Conservation (phyloP, 1,140 invertebrate genomes). For the Drepana arcuata region DNA sequence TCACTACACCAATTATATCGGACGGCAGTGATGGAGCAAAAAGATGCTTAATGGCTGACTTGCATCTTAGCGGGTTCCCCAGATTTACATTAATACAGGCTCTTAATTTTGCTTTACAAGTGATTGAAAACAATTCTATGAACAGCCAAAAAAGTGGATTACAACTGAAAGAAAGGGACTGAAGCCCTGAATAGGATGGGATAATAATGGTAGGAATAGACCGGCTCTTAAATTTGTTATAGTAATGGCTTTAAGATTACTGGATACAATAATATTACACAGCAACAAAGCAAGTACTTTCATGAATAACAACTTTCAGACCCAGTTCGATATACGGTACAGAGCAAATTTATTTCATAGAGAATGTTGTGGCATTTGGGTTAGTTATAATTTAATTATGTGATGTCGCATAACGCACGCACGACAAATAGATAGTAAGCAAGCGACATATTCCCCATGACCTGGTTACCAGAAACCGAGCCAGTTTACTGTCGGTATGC, state of each 20-base stretch:
- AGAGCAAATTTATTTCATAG: not conserved
- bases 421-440: slow-evolving; percentile 11
- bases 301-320: not conserved
- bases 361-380: slow-evolving; percentile 2
- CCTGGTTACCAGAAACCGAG: slow-evolving; percentile 23
- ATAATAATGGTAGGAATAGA: too few species aligned
- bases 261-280: not conserved
- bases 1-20: slow-evolving; percentile 31
- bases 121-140: too few species aligned
- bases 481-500: slow-evolving; percentile 10
- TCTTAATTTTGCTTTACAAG: too few species aligned
- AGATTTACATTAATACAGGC: too few species aligned
- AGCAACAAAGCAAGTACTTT: not conserved
- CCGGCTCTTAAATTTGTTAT: too few species aligned
- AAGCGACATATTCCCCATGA: slow-evolving; percentile 19
- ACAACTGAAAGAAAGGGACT: too few species aligned
- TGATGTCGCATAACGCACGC: slow-evolving; percentile 24
- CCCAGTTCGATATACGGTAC: not conserved
- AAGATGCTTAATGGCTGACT: slow-evolving; percentile 26
- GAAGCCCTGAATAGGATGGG: too few species aligned
- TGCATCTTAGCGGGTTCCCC: slow-evolving; percentile 10
- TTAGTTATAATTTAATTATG: slow-evolving; percentile 18
- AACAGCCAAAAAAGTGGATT: too few species aligned
- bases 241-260: too few species aligned
- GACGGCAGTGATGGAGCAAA: slow-evolving; percentile 18